Conservation (phyloP, 1,140 invertebrate genomes). For the Leptestheria dahalacensis region DNA sequence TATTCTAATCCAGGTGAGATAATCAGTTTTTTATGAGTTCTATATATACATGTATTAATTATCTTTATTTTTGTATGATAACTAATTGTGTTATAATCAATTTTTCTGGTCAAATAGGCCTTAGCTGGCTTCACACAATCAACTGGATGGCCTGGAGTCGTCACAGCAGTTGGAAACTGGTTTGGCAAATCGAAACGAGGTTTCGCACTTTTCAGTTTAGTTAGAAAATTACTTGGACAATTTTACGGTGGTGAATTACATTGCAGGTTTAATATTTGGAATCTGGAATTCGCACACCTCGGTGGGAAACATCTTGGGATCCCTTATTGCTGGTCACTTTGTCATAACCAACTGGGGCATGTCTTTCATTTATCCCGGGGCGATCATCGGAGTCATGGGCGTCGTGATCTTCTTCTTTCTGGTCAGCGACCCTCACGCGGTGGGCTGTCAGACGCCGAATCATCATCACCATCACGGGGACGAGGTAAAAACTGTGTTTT, state of each 20-base stretch:
- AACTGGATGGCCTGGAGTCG: conserved; percentile 84
- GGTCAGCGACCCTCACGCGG: conserved; percentile 56
- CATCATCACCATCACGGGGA: conserved; percentile 19
- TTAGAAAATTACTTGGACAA: not conserved
- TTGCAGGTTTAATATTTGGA: conserved; percentile 75
- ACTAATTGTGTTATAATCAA: not conserved
- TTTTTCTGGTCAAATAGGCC: conserved; percentile 33
- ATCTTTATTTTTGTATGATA: conserved; percentile 5
- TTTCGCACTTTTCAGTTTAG: conserved; percentile 23
- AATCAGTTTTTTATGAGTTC: conserved; percentile 15
- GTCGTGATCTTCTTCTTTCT: conserved; percentile 75
- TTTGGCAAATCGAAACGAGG: conserved; percentile 75
- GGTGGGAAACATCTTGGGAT: conserved; percentile 85
- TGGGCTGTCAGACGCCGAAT: conserved; percentile 40
- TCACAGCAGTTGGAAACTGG: conserved; percentile 87
- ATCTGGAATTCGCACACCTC: conserved; percentile 93
- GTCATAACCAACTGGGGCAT: conserved; percentile 77
- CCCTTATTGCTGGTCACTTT: conserved; percentile 65
- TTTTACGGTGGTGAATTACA: not conserved
- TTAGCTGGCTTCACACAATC: conserved; percentile 74
- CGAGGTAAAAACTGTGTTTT: conserved; percentile 2
- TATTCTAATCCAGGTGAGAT: conserved; percentile 60
- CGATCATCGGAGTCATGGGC: conserved; percentile 59
- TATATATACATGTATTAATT: conserved; percentile 5
- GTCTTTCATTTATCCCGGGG: conserved; percentile 82